Evolutionary conservation across 2,797 vertebrate species (phyloP).

Genomic region (Cirrhinus mrigala): DNA sequence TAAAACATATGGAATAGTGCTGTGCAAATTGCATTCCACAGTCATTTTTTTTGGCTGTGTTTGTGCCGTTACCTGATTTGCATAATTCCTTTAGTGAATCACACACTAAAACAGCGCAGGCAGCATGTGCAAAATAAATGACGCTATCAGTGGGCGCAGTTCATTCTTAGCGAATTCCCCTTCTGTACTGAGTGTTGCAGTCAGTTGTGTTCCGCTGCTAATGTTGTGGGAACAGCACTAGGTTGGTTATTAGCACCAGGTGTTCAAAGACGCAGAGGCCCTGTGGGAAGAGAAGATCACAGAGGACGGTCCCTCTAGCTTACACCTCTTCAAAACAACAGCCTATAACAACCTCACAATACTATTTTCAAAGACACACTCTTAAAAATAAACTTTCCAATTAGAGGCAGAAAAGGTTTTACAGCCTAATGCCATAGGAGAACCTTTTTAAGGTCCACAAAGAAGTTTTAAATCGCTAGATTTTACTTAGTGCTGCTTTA

Average conservation of each 20-base stretch:
- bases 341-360: constrained; percentile 15
- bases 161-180: not conserved
- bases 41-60: not conserved
- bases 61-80: not conserved
- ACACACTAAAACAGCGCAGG: constrained; percentile 7
- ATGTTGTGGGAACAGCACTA: constrained; percentile 16
- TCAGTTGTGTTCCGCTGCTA: constrained; percentile 7
- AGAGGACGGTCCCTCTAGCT: constrained; percentile 6
- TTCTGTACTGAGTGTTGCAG: not conserved
- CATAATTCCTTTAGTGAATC: constrained; percentile 22
- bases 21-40: not conserved
- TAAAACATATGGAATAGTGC: not conserved
- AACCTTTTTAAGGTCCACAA: not conserved
- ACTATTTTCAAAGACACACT: constrained; percentile 19
- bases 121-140: constrained; percentile 23
- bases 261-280: constrained; percentile 13
- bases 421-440: not conserved
- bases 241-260: constrained; percentile 39
- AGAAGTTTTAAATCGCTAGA: not conserved
- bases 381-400: constrained; percentile 21
- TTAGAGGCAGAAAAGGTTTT: not conserved
- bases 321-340: constrained; percentile 31
- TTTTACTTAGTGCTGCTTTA: not conserved
- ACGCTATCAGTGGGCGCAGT: constrained; percentile 3
- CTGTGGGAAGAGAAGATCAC: constrained; percentile 21